phyloP scores from a whole-genome alignment of 2,113 vertebrate genomes.

The Alaudala cheleensis region DNA sequence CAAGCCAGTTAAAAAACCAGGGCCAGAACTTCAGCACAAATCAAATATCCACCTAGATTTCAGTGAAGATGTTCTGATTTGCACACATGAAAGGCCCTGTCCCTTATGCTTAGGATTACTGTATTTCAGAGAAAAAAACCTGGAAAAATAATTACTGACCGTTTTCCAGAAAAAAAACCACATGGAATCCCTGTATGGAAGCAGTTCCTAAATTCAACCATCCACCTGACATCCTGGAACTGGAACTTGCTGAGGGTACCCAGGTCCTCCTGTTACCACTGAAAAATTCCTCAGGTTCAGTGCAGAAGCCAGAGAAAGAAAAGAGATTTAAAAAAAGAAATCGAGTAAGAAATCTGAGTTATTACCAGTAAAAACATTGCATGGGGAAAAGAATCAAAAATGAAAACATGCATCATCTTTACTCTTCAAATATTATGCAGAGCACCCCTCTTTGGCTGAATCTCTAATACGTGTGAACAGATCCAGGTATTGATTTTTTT shows the following conservation, averaged over 20 bases:
- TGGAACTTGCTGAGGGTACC: background rate
- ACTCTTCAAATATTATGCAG: background rate
- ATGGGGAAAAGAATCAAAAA: background rate
- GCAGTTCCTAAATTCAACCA: background rate
- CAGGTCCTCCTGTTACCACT: background rate
- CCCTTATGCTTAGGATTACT: background rate
- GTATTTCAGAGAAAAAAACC: background rate
- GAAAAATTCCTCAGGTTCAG: background rate
- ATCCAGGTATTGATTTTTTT: constrained; percentile 20
- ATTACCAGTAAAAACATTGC: background rate
- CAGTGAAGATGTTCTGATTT: background rate
- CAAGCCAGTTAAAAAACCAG: background rate
- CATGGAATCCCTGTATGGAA: background rate
- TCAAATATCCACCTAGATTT: background rate
- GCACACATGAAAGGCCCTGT: background rate
- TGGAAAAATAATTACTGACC: background rate
- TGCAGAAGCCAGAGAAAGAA: background rate
- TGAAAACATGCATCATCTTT: background rate
- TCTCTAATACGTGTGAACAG: background rate
- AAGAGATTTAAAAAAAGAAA: background rate
- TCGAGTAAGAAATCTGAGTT: background rate
- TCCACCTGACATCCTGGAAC: rapidly evolving
- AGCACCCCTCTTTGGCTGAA: background rate
- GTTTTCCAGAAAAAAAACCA: background rate
- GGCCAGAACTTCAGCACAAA: background rate